Evolutionary conservation across 2,888 invertebrate genomes (phyloP).

Genomic region (Campoletis raptor): DNA sequence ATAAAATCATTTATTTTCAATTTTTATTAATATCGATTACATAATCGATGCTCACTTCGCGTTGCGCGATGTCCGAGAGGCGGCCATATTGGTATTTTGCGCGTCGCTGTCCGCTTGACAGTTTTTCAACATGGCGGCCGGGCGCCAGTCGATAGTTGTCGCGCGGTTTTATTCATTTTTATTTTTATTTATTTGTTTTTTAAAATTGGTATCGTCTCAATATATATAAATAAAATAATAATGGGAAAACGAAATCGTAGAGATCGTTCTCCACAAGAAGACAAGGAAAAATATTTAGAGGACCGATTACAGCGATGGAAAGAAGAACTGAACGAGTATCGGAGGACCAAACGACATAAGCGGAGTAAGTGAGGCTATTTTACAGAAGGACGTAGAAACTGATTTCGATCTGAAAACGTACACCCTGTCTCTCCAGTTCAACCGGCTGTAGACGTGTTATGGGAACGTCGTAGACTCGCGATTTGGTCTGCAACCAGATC

Average conservation of each 20-base stretch:
- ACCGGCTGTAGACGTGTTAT: neutral
- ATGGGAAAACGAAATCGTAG: neutral
- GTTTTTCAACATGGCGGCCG: no score
- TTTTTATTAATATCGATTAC: no score
- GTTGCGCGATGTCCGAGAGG: no score
- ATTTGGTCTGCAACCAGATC: neutral
- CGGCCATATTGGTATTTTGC: no score
- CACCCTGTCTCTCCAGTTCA: neutral
- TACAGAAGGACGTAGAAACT: neutral
- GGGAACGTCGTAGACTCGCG: slow-evolving; percentile 3
- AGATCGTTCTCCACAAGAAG: neutral
- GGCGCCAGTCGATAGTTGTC: no score
- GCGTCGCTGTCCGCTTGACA: no score
- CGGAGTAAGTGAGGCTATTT: neutral
- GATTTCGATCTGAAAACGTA: neutral
- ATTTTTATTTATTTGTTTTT: no score
- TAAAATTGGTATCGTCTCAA: no score
- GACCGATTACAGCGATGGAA: neutral
- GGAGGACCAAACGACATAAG: neutral
- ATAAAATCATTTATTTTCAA: no score
- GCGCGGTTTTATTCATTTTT: no score
- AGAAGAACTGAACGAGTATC: slow-evolving; percentile 2
- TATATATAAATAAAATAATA: no score
- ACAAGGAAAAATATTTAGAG: neutral
- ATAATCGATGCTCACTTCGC: no score